Evolutionary conservation across 2,113 vertebrate species (phyloP).

Genomic region (Indicator indicator): DNA sequence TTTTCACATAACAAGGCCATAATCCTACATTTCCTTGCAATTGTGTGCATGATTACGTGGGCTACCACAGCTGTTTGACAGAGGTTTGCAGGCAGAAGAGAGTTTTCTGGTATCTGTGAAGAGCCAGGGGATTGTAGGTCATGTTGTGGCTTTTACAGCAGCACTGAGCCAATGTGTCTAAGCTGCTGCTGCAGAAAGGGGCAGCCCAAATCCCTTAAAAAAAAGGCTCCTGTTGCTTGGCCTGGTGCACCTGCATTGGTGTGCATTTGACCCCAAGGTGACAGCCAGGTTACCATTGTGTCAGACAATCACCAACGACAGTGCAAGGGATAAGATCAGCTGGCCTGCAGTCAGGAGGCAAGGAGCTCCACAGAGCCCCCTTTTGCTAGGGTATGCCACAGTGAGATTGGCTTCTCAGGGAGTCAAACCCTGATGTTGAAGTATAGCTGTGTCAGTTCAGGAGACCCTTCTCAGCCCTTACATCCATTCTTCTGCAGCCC

Average conservation of each 20-base stretch:
- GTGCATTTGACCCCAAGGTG: accelerated
- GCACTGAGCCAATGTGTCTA: accelerated
- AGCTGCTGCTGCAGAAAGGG: neutral
- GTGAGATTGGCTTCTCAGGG: neutral
- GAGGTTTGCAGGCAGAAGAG: neutral
- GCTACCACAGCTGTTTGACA: neutral
- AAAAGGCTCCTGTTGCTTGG: neutral
- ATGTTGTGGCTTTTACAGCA: neutral
- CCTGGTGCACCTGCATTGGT: neutral
- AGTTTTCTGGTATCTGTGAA: neutral
- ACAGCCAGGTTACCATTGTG: accelerated
- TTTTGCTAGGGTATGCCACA: neutral
- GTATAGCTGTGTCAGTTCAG: neutral
- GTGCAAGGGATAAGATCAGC: neutral
- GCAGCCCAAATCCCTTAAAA: neutral
- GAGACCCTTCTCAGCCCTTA: neutral
- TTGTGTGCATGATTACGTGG: neutral
- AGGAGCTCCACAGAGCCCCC: neutral
- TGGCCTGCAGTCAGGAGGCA: neutral
- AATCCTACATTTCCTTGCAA: neutral
- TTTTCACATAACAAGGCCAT: neutral
- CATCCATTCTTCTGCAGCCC: neutral
- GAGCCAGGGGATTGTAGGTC: neutral
- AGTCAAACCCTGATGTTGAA: neutral
- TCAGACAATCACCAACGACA: accelerated